Conservation (phyloP, 2,113 vertebrate species). For the Danio rerio region GRCz12tu NC_133194.1:26793001-26793500, state of each 20-base stretch:
- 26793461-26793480: neutral
- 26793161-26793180: slow-evolving; percentile 80
- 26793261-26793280: neutral
- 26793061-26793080: neutral
- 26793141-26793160: slow-evolving; percentile 89
- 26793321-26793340: neutral
- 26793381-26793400: neutral
- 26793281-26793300: too few relatives aligned
- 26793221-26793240: slow-evolving; percentile 84
- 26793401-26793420: neutral
- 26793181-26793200: slow-evolving; percentile 90
- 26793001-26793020: too few relatives aligned
- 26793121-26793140: slow-evolving; percentile 77
- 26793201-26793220: slow-evolving; percentile 78
- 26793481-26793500: neutral
- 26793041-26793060: neutral
- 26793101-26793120: neutral
- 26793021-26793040: too few relatives aligned
- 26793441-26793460: neutral
- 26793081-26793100: neutral
- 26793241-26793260: slow-evolving; percentile 63
- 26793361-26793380: too few relatives aligned
- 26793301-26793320: neutral
- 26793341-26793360: neutral
- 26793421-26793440: too few relatives aligned